A percentile compares a stretch with the other conserved stretches of the same genome.
phyloP scores from a whole-genome alignment of 2,797 vertebrate species.

The Acanthornis magna region DNA sequence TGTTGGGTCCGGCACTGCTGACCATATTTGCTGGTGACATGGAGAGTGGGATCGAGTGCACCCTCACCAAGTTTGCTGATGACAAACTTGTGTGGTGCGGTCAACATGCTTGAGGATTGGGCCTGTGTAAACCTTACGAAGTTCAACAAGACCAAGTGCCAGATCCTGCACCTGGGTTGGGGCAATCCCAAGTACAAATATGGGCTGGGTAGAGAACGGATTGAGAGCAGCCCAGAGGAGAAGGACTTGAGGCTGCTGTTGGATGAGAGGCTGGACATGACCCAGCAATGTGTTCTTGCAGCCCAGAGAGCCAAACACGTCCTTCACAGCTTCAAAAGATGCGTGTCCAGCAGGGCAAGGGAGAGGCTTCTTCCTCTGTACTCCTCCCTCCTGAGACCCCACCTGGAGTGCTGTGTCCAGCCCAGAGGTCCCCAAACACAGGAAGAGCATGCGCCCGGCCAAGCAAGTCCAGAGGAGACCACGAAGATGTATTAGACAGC shows the following conservation, averaged over 20 bases:
- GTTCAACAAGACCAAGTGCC: not conserved
- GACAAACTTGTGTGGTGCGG: not conserved
- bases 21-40: accelerated
- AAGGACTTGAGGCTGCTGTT: not conserved
- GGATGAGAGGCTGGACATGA: not conserved
- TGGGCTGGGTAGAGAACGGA: not conserved
- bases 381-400: not conserved
- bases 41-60: accelerated
- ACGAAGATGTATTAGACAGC: accelerated
- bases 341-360: not conserved
- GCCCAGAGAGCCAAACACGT: not conserved
- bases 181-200: not conserved
- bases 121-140: not conserved
- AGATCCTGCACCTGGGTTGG: not conserved
- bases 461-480: accelerated
- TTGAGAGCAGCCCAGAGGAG: not conserved
- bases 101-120: accelerated
- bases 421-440: not conserved
- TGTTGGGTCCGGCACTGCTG: not conserved
- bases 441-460: not conserved
- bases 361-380: not conserved
- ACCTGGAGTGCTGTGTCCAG: not conserved
- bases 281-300: not conserved
- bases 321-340: not conserved
- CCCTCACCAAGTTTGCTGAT: not conserved